Base-by-base conservation (phyloP, 2,797 vertebrate species). In the Anolis apletophallus region DNA sequence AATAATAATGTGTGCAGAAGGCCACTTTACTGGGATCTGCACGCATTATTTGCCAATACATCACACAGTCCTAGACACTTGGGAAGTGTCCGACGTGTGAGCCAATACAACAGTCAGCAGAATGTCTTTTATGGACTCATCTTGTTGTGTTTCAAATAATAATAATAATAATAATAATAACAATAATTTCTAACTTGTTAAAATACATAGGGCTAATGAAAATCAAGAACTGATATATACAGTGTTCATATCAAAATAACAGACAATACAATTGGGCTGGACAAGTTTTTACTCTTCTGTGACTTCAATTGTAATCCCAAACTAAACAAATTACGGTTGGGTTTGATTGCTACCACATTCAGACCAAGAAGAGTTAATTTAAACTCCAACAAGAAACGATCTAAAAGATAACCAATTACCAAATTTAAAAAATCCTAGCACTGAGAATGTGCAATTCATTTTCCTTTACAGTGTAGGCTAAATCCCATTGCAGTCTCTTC, bases 281-380 rank as follows among this genome's bases (percentile, higher is more conserved):
- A 17, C 3, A 85, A 76, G 29, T 54, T 50, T 85, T 81, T 21
- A 29, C 1, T 67, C 2, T 46, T 23, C 73, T 64, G 9, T 7
- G 32, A 77, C 75, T 84, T 23, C 26, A 87, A 74, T 67, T 32
- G 2, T 81, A 67, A 75, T 50, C 3, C 2, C 81, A 85, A 86
- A 4, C 26, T 13, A 87, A 85, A 80, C 87, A 83, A 85, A 90
- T 83, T 8, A 23, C 0, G 86, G 46, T 40, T 68, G 76, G 76
- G 21, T 85, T 89, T 85, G 80, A 21, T 46, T 79, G 55, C 6
- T 23, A 40, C 55, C 21, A 50, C 3, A 83, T 78, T 88, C 54
- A 87, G 13, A 83, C 85, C 16, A 76, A 23, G 36, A 84, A 89
- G 61, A 75, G 14, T 32, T 69, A 89, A 83, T 78, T 78, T 50